These are phyloP conservation scores for Phaethon lepturus DNA, from an alignment of 2,113 vertebrate species.

Conservation along the genomic window DNA sequence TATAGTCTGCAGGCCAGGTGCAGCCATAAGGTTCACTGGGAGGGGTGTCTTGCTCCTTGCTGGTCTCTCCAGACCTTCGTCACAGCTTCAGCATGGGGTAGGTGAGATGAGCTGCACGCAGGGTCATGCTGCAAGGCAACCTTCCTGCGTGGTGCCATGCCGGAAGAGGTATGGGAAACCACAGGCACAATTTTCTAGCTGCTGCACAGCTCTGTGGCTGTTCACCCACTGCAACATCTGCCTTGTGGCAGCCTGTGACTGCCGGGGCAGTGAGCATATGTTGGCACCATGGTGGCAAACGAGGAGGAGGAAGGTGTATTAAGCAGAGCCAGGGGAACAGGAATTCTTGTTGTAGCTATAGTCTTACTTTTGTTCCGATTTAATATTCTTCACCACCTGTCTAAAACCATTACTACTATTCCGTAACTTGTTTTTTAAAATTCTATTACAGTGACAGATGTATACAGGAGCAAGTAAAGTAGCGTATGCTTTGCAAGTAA, in stretches of 20 bases:
- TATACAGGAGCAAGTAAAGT: background rate
- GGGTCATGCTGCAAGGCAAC: background rate
- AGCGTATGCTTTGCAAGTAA: background rate
- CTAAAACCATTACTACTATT: background rate
- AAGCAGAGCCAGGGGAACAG: background rate
- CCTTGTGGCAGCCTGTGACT: background rate
- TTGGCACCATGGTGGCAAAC: rapidly evolving
- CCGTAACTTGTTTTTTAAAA: background rate
- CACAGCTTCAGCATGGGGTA: background rate
- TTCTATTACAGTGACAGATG: background rate
- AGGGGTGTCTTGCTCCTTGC: background rate
- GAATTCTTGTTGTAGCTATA: background rate
- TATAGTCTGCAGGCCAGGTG: background rate
- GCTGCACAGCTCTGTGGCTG: background rate
- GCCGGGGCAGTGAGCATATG: background rate
- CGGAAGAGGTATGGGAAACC: background rate
- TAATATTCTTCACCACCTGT: background rate
- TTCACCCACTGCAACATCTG: background rate
- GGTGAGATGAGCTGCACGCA: background rate
- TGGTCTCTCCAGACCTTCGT: background rate
- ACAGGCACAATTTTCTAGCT: background rate
- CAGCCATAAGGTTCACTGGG: background rate
- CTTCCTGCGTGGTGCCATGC: rapidly evolving
- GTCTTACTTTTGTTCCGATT: background rate
- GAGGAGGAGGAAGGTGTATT: background rate